A percentile compares a stretch with the other conserved stretches of the same genome.
Evolutionary conservation across 2,113 vertebrate species (phyloP).

Genomic region (Neogobius melanostomus): DNA sequence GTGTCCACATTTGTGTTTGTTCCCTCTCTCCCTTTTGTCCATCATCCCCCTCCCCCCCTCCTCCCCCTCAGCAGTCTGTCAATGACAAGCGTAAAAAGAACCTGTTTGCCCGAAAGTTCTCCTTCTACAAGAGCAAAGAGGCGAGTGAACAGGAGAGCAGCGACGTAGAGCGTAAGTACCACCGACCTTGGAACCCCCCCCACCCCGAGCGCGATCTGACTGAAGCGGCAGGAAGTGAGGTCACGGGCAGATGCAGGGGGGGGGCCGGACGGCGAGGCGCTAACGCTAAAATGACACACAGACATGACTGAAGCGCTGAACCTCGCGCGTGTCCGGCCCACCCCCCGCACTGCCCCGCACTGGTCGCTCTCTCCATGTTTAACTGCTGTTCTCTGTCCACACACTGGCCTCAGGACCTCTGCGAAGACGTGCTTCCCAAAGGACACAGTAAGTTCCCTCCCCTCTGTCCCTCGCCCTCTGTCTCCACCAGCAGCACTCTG

Average conservation of each 20-base stretch:
- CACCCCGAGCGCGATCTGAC: constrained; percentile 7
- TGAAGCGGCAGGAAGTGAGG: constrained; percentile 63
- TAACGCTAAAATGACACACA: constrained; percentile 3
- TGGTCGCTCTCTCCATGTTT: constrained; percentile 75
- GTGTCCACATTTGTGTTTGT: constrained; percentile 20
- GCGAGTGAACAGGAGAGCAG: constrained; percentile 97
- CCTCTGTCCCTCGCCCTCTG: neutral
- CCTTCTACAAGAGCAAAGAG: constrained; percentile 99
- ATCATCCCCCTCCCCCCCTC: constrained; percentile 85
- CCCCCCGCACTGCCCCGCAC: constrained; percentile 56
- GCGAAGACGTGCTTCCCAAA: constrained; percentile 93
- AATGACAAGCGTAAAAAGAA: constrained; percentile 99
- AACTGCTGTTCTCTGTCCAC: constrained; percentile 83
- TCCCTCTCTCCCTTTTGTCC: constrained; percentile 81
- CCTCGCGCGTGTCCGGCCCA: constrained; percentile 47
- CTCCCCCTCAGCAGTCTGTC: constrained; percentile 94
- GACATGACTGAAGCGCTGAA: too few relatives aligned
- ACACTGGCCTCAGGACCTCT: constrained; percentile 94
- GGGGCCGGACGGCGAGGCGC: constrained; percentile 69
- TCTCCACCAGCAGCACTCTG: neutral
- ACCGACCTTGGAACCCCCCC: constrained; percentile 36
- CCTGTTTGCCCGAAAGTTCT: constrained; percentile 99
- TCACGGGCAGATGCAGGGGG: constrained; percentile 62
- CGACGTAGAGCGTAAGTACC: constrained; percentile 98
- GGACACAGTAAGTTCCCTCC: constrained; percentile 91